These are phyloP conservation scores for Erebia palarica DNA, from an alignment of 2,888 invertebrate species.

Conservation along the genomic window DNA sequence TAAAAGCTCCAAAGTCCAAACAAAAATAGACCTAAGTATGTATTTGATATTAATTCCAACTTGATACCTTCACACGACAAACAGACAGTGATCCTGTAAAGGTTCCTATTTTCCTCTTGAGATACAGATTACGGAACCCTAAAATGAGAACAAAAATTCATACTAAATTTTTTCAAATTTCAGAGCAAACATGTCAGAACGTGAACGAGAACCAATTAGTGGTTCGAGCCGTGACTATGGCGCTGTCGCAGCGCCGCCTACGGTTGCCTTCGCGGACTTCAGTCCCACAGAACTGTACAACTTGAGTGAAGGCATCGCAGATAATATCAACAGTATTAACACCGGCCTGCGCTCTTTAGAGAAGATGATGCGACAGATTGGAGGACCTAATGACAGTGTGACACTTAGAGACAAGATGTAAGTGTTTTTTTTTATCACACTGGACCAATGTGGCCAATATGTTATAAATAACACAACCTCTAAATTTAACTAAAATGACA, in stretches of 20 bases:
- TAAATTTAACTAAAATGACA: too few species aligned
- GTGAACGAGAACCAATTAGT: conserved; percentile 70
- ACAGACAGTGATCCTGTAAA: too few species aligned
- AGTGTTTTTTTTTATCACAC: conserved; percentile 40
- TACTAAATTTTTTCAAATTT: too few species aligned
- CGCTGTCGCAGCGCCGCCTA: conserved; percentile 81
- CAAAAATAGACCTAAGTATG: too few species aligned
- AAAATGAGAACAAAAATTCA: too few species aligned
- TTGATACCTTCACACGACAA: too few species aligned
- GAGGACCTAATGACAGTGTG: conserved; percentile 88
- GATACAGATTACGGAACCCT: too few species aligned
- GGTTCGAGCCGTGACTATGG: conserved; percentile 69
- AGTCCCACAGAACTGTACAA: conserved; percentile 89
- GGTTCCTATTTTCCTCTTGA: too few species aligned
- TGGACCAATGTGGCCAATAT: too few species aligned
- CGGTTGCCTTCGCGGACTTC: conserved; percentile 87
- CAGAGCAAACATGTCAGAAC: conserved; percentile 60
- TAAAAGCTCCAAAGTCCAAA: too few species aligned
- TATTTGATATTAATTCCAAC: too few species aligned
- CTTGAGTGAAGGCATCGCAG: conserved; percentile 90
- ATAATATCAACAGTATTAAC: conserved; percentile 90
- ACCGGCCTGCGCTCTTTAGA: conserved; percentile 88
- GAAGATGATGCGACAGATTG: conserved; percentile 88
- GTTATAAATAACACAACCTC: too few species aligned
- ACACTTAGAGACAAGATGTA: conserved; percentile 73